Conservation (phyloP, 2,113 vertebrate species). For the Sterna hirundo region DNA sequence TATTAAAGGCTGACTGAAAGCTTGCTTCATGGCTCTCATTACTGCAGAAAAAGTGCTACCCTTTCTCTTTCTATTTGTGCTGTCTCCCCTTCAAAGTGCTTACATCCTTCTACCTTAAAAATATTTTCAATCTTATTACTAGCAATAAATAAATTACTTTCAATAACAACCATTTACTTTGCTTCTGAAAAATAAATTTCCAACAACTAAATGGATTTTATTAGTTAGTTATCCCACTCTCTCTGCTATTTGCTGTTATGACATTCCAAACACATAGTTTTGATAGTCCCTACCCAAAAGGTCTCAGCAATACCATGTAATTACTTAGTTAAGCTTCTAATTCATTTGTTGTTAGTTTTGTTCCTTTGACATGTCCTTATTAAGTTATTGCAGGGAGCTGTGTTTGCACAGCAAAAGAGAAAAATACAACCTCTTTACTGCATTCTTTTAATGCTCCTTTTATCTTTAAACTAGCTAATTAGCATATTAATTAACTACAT, state of each 20-base stretch:
- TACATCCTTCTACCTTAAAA: background rate
- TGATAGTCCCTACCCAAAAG: background rate
- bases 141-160: background rate
- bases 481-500: slow-evolving; percentile 49
- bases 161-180: background rate
- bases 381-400: slow-evolving; percentile 20
- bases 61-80: background rate
- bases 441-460: slow-evolving; percentile 16
- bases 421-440: slow-evolving; percentile 28
- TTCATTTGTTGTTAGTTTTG: slow-evolving; percentile 32
- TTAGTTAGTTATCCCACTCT: background rate
- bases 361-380: slow-evolving; percentile 47
- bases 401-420: slow-evolving; percentile 40
- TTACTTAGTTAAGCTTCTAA: slow-evolving; percentile 31
- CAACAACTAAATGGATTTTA: background rate
- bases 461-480: slow-evolving; percentile 42
- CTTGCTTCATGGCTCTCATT: background rate
- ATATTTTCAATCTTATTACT: background rate
- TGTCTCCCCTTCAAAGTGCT: background rate
- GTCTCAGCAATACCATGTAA: slow-evolving; percentile 29
- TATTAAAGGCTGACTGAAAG: background rate
- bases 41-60: background rate
- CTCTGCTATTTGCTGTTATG: background rate
- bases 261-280: background rate
- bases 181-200: background rate